phyloP scores from a whole-genome alignment of 2,113 vertebrate species.

The Tragelaphus strepsiceros region DNA sequence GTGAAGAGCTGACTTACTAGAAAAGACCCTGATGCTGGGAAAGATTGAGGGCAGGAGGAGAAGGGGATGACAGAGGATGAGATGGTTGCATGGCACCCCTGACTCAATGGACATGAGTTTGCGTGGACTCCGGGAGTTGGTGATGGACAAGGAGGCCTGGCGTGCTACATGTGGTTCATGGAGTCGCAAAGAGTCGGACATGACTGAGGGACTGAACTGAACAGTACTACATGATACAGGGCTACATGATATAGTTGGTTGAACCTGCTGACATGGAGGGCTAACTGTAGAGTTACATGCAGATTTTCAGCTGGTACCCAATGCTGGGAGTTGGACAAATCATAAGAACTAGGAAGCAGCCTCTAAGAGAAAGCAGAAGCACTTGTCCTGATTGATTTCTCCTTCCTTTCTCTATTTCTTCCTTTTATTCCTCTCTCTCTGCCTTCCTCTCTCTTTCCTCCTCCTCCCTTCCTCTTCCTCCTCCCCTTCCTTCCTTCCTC shows the following conservation, averaged over 20 bases:
- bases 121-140: fast-evolving
- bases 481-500: no score
- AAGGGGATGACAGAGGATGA: background rate
- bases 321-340: background rate
- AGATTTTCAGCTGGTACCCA: background rate
- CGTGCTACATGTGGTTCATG: background rate
- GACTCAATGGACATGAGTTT: background rate
- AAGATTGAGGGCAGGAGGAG: background rate
- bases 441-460: background rate
- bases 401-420: background rate
- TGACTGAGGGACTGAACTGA: background rate
- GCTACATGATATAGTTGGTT: background rate
- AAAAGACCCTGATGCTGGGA: background rate
- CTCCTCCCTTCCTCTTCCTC: background rate
- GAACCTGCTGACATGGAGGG: background rate
- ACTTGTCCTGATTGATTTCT: background rate
- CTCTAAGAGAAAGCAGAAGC: background rate
- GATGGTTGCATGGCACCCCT: background rate
- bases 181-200: background rate
- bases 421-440: background rate
- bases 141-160: background rate
- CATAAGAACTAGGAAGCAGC: background rate
- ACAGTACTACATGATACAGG: background rate
- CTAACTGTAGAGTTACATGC: background rate
- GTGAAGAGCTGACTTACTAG: background rate